Conservation (phyloP, 2,888 invertebrate genomes). For the Automeris io region DNA sequence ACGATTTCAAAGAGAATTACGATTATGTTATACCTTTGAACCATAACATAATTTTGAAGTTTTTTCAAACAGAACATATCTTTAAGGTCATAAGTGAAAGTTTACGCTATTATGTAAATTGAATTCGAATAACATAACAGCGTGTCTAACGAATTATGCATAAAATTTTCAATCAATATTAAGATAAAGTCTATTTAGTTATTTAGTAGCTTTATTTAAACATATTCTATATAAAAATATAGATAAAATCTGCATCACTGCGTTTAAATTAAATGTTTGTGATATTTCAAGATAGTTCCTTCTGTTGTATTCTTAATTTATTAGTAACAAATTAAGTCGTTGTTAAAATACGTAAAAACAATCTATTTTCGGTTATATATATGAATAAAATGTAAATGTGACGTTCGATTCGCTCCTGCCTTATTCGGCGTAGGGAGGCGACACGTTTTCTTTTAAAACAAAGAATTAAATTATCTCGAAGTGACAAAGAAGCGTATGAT, state of each 20-base stretch:
- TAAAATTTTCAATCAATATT: no score
- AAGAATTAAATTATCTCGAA: background rate
- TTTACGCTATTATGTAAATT: background rate
- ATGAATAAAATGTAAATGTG: background rate
- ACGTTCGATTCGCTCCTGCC: background rate
- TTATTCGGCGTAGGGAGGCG: constrained; percentile 1
- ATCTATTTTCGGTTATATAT: background rate
- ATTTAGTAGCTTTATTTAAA: no score
- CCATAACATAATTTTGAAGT: background rate
- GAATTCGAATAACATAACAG: no score
- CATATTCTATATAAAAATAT: no score
- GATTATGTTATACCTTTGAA: background rate
- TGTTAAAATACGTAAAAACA: no score
- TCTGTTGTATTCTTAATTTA: no score
- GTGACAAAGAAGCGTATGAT: background rate
- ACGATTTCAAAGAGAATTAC: background rate
- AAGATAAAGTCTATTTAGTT: no score
- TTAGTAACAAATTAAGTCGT: no score
- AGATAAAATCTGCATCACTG: no score
- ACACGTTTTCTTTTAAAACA: background rate
- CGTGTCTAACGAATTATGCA: no score
- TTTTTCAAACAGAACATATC: background rate
- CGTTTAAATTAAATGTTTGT: no score
- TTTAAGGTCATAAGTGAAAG: background rate
- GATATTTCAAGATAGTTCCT: no score